phyloP scores from a whole-genome alignment of 2,797 vertebrate species.

The Gila robusta region DNA sequence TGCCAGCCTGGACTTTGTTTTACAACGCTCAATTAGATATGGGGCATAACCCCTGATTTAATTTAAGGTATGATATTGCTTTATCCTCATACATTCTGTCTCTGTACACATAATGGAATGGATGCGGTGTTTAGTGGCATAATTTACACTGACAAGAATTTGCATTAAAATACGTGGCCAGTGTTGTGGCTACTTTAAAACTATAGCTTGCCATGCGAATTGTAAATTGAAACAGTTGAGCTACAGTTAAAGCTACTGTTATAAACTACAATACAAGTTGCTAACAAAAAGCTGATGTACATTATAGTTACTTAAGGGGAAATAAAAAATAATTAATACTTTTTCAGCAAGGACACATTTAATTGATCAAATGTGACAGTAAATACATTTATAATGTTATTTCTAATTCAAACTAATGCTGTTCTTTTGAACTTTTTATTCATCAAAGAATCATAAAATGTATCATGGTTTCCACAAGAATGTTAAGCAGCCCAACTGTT shows the following conservation, averaged over 20 bases:
- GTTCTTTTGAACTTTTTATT: background rate
- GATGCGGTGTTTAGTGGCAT: constrained; percentile 16
- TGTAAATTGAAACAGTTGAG: background rate
- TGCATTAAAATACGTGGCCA: background rate
- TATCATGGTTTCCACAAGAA: background rate
- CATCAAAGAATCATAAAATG: constrained; percentile 3
- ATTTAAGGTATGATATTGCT: constrained; percentile 62
- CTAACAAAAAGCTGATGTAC: background rate
- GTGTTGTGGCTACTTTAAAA: constrained; percentile 8
- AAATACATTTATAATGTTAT: background rate
- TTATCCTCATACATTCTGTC: constrained; percentile 20
- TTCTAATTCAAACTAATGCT: background rate
- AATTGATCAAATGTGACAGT: background rate
- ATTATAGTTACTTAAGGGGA: background rate
- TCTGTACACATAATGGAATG: constrained; percentile 36
- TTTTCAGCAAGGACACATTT: background rate
- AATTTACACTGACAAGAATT: constrained; percentile 26
- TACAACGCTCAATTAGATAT: constrained; percentile 85
- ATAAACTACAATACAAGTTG: background rate
- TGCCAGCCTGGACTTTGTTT: constrained; percentile 77
- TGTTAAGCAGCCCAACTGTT: background rate
- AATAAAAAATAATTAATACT: background rate
- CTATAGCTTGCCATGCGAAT: background rate
- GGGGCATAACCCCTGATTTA: constrained; percentile 73
- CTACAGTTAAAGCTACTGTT: background rate